phyloP scores from a whole-genome alignment of 2,113 vertebrate genomes.

The Dipodomys spectabilis region DNA sequence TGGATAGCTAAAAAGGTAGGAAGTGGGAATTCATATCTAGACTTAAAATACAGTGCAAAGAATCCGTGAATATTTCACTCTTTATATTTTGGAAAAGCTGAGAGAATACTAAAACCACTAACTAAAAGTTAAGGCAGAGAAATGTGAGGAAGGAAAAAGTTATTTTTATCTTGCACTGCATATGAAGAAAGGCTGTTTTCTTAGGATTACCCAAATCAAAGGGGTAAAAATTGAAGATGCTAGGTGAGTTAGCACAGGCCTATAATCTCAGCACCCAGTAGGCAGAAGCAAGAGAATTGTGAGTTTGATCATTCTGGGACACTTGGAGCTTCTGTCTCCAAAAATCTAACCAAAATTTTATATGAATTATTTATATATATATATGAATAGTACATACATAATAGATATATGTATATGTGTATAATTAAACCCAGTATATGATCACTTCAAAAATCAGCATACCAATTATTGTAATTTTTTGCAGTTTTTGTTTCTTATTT shows the following conservation, averaged over 20 bases:
- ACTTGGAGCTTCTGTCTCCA: neutral
- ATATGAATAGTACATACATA: too few relatives aligned
- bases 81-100: slow-evolving; percentile 15
- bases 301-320: neutral
- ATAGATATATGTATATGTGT: neutral
- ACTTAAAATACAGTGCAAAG: neutral
- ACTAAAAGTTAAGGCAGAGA: neutral
- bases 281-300: neutral
- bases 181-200: neutral
- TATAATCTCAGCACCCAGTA: neutral
- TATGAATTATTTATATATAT: neutral
- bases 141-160: neutral
- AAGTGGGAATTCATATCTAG: neutral
- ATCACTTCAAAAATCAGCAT: neutral
- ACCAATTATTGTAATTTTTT: neutral
- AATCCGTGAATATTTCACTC: neutral
- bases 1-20: neutral
- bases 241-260: neutral
- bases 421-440: neutral
- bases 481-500: neutral
- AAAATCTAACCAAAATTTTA: too few relatives aligned
- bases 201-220: neutral
- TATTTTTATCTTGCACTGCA: neutral
- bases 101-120: neutral
- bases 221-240: neutral